Evolutionary conservation across 2,888 invertebrate genomes (phyloP).

Genomic region (Drosophila demipolita): DNA sequence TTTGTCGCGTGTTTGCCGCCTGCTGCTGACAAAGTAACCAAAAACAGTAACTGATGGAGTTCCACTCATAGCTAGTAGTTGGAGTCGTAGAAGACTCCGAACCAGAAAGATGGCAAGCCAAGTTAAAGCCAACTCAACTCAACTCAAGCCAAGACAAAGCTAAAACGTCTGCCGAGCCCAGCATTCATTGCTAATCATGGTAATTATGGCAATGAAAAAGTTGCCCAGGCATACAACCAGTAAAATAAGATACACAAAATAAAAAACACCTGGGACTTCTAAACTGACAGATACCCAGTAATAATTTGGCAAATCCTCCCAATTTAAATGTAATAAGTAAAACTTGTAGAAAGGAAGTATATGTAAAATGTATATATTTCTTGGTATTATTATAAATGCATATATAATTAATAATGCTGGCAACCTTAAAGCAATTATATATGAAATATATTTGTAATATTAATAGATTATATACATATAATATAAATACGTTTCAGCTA

Average conservation of each 20-base stretch:
- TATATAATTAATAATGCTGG: neutral
- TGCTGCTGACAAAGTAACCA: conserved; percentile 63
- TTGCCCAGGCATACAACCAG: conserved; percentile 57
- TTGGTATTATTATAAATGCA: no score
- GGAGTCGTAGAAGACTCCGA: conserved; percentile 19
- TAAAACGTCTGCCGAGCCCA: conserved; percentile 34
- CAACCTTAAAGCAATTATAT: neutral
- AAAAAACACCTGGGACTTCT: neutral
- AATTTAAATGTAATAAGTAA: neutral
- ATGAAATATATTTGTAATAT: neutral
- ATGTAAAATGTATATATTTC: neutral
- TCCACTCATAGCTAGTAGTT: conserved; percentile 11
- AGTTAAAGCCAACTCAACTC: conserved; percentile 44
- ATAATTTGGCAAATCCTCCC: neutral
- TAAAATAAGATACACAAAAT: conserved; percentile 25
- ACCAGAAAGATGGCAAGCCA: conserved; percentile 52
- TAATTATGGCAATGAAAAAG: conserved; percentile 82
- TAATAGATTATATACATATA: no score
- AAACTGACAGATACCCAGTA: conserved; percentile 15
- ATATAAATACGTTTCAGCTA: neutral
- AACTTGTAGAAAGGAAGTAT: neutral
- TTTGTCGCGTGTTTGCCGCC: conserved; percentile 80
- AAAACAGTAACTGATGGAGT: conserved; percentile 40
- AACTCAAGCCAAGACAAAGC: conserved; percentile 28
- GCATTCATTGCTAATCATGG: conserved; percentile 78